These are phyloP conservation scores for Trichonephila clavata DNA, from an alignment of 1,140 invertebrate species.

Conservation along the genomic window DNA sequence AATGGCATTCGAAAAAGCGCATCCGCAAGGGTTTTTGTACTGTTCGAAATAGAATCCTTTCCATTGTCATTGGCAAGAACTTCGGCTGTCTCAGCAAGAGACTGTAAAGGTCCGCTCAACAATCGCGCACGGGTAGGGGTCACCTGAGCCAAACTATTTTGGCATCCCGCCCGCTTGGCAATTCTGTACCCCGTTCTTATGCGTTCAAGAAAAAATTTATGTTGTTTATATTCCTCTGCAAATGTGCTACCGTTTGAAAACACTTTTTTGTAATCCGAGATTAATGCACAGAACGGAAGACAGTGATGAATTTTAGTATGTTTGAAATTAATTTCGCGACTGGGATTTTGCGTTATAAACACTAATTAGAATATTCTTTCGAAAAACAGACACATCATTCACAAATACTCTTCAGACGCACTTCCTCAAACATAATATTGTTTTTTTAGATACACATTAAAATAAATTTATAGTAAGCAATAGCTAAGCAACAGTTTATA, in stretches of 20 bases:
- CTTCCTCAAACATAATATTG: too few species aligned
- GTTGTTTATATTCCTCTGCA: constrained; percentile 1
- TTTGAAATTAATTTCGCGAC: too few species aligned
- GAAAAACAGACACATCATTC: too few species aligned
- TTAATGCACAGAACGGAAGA: too few species aligned
- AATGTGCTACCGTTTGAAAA: not conserved
- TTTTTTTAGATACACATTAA: too few species aligned
- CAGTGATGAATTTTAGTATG: too few species aligned
- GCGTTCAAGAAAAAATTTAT: not conserved
- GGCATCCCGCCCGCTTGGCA: constrained; percentile 34
- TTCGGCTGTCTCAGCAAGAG: constrained; percentile 44
- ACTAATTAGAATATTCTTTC: too few species aligned
- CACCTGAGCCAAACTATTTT: constrained; percentile 54
- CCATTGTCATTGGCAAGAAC: constrained; percentile 65
- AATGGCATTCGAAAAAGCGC: not conserved
- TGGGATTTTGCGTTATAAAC: too few species aligned
- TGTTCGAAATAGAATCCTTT: constrained; percentile 28
- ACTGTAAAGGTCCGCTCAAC: not conserved
- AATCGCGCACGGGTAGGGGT: not conserved
- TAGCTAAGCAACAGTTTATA: too few species aligned
- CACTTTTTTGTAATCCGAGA: too few species aligned
- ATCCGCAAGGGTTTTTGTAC: not conserved
- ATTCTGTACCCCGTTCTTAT: not conserved
- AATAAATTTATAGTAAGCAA: too few species aligned
- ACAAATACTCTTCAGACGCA: too few species aligned